Conservation (phyloP, 2,797 vertebrate species). For the Merluccius polli region DNA sequence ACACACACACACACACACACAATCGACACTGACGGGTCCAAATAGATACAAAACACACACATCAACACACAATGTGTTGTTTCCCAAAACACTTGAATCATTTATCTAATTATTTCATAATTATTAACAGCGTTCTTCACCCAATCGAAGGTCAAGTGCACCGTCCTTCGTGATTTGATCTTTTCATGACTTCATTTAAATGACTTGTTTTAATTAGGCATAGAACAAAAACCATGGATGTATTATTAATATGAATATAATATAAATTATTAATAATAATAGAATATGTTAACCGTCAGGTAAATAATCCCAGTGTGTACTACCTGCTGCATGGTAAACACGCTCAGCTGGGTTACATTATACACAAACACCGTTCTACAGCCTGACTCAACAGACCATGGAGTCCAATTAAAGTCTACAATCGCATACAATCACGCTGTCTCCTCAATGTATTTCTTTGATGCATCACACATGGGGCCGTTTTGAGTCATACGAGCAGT, state of each 20-base stretch:
- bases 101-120: not conserved
- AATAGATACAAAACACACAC: constrained; percentile 24
- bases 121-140: not conserved
- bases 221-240: not conserved
- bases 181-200: not conserved
- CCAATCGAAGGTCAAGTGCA: not conserved
- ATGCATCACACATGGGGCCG: not conserved
- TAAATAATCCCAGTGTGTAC: too few species aligned
- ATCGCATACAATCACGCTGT: not conserved
- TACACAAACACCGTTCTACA: too few species aligned
- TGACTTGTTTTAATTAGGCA: not conserved
- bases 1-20: too few species aligned
- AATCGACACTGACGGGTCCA: constrained; percentile 44
- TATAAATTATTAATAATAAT: too few species aligned
- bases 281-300: too few species aligned
- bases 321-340: too few species aligned
- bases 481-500: too few species aligned
- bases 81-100: not conserved
- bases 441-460: not conserved
- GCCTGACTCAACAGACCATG: too few species aligned
- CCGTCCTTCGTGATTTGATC: not conserved
- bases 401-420: not conserved
- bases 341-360: too few species aligned
- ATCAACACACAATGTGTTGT: not conserved
- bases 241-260: too few species aligned